phyloP scores from a whole-genome alignment of 2,113 vertebrate genomes.

The Ochotona princeps region DNA sequence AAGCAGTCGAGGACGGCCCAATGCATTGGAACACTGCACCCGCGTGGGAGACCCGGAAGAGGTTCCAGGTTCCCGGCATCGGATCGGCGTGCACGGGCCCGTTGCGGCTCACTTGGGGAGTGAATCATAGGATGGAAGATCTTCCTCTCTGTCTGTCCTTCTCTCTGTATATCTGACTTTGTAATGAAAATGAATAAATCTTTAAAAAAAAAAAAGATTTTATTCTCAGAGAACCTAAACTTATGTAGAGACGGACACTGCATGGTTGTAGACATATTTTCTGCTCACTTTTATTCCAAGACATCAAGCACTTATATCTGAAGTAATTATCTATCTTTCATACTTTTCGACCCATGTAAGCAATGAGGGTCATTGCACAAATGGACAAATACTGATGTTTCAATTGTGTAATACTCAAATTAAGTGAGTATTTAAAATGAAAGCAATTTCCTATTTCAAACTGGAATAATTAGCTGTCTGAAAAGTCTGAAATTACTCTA shows the following conservation, averaged over 20 bases:
- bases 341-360: background rate
- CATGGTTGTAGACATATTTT: background rate
- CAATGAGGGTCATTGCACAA: background rate
- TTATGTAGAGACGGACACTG: background rate
- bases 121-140: no score
- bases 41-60: no score
- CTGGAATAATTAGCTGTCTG: constrained; percentile 70
- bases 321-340: background rate
- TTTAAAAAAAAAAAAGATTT: no score
- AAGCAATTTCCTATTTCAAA: constrained; percentile 53
- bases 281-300: background rate
- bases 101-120: no score
- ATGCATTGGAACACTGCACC: no score
- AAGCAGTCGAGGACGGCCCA: no score
- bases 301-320: background rate
- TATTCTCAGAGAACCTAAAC: background rate
- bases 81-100: no score
- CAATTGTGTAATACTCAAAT: constrained; percentile 47
- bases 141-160: no score
- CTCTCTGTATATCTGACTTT: no score
- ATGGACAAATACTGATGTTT: constrained; percentile 23
- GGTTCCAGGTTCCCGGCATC: no score
- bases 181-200: no score
- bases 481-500: constrained; percentile 69
- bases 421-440: constrained; percentile 44